Percentiles rank a stretch among this genome's conserved stretches.
These are phyloP conservation scores for Lysandra bellargus DNA, from an alignment of 2,888 invertebrate species.

Conservation along the genomic window DNA sequence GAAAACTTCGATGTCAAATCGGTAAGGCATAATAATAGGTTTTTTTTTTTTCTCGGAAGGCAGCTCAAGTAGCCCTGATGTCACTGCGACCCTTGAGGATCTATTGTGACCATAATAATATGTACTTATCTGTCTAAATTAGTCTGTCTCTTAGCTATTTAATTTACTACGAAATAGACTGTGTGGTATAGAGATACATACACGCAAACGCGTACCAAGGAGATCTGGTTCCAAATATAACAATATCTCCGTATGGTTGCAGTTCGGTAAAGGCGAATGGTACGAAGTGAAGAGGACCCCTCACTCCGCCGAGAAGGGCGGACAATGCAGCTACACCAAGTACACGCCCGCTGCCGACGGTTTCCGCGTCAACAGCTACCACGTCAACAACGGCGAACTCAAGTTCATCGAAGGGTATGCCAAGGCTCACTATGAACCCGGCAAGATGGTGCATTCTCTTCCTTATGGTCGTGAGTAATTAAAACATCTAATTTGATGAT, in stretches of 20 bases:
- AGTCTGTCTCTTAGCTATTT: too few species aligned
- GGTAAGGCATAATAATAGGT: slow-evolving; percentile 41
- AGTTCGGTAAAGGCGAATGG: neutral
- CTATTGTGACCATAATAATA: too few species aligned
- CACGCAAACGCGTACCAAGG: too few species aligned
- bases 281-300: slow-evolving; percentile 11
- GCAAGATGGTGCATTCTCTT: slow-evolving; percentile 17
- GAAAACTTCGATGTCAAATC: slow-evolving; percentile 61
- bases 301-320: neutral
- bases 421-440: neutral
- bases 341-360: slow-evolving; percentile 6
- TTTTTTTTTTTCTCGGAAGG: too few species aligned
- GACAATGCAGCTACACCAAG: neutral
- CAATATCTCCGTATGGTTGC: neutral
- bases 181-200: too few species aligned
- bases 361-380: neutral
- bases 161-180: too few species aligned
- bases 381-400: neutral
- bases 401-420: slow-evolving; percentile 17
- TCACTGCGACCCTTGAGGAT: too few species aligned
- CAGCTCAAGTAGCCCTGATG: too few species aligned
- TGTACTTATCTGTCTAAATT: too few species aligned
- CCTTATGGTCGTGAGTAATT: slow-evolving; percentile 14
- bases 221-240: neutral
- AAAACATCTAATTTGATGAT: too few species aligned